Base-by-base conservation (phyloP, 2,113 vertebrate genomes). In the Cyprinodon tularosa region DNA sequence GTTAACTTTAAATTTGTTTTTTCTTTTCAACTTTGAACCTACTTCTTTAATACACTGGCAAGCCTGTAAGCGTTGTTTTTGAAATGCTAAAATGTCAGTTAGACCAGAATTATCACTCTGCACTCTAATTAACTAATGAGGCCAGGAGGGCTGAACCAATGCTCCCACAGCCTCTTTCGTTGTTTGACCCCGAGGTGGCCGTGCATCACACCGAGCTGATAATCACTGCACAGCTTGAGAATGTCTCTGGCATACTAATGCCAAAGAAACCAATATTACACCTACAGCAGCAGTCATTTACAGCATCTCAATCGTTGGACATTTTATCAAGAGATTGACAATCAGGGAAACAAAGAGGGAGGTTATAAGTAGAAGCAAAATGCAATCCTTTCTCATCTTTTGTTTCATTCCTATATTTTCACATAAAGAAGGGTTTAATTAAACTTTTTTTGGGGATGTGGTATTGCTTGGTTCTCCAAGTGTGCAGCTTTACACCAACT, bases 111-210 rank as follows among this genome's bases (percentile, higher is more conserved):
- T 57, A 64, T 65, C 59, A 61, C 74, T 66, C 79, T 84, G 78
- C 72, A 81, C 84, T 74, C 77, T 89, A 91, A 94, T 94, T 91
- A 92, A 90, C 90, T 92, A 92, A 94, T 89, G 87, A 90, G 81
- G 83, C 57, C 87, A 89, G 81, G 74, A 62, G 82, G 79, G 86
- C 80, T 59, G 44, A 66, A 83, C 47, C 62, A n/a, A 71, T 72
- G 69, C 8, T 39, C 37, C 84, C 72, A 77, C 45, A 62, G 68
- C 70, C 72, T 71, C 71, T 85, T 74, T 82, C 69, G 61, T 65
- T 67, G 62, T 78, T 62, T 83, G 88, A 92, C 89, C 89, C 79
- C 38, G 66, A 72, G 60, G 81, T 91, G 83, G 65, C 81, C 84
- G 73, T 66, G 77, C 47, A 78, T 84, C 83, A 76, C 81, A 74